A percentile compares a stretch with the other conserved stretches of the same genome.
These are phyloP conservation scores for Cirrhinus mrigala DNA, from an alignment of 2,797 vertebrate species.

Conservation along the genomic window DNA sequence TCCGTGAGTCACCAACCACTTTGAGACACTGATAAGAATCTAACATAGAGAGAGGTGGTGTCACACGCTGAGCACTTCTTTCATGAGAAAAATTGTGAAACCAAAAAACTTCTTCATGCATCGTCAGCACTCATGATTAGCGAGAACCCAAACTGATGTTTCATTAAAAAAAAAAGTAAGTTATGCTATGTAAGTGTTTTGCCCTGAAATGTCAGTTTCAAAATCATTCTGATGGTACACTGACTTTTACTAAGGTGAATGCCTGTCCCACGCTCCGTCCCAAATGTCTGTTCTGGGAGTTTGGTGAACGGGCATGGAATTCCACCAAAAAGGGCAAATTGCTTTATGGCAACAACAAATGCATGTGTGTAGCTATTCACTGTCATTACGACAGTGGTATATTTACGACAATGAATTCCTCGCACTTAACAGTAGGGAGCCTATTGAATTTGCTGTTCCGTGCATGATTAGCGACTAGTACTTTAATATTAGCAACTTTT, in stretches of 20 bases:
- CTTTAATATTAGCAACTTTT: not conserved
- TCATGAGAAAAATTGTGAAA: not conserved
- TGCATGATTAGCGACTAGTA: not conserved
- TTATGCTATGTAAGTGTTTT: not conserved
- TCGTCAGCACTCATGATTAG: not conserved
- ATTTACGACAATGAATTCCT: too few relatives aligned
- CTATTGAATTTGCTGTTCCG: not conserved
- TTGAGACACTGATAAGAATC: slow-evolving; percentile 10
- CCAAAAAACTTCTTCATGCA: not conserved
- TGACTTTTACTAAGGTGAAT: not conserved
- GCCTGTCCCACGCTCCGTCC: not conserved
- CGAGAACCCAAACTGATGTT: not conserved
- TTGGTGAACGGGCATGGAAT: too few relatives aligned
- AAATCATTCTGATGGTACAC: not conserved
- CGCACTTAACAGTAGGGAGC: not conserved
- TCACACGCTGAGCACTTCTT: not conserved
- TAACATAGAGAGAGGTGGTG: not conserved
- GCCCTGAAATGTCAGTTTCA: not conserved
- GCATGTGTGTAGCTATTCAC: too few relatives aligned
- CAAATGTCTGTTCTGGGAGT: too few relatives aligned
- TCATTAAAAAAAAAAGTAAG: too few relatives aligned
- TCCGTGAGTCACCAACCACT: slow-evolving; percentile 31
- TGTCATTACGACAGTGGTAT: too few relatives aligned
- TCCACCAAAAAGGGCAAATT: too few relatives aligned
- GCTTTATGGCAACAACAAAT: too few relatives aligned